phyloP scores from a whole-genome alignment of 2,113 vertebrate species.

The Prunella fulvescens region DNA sequence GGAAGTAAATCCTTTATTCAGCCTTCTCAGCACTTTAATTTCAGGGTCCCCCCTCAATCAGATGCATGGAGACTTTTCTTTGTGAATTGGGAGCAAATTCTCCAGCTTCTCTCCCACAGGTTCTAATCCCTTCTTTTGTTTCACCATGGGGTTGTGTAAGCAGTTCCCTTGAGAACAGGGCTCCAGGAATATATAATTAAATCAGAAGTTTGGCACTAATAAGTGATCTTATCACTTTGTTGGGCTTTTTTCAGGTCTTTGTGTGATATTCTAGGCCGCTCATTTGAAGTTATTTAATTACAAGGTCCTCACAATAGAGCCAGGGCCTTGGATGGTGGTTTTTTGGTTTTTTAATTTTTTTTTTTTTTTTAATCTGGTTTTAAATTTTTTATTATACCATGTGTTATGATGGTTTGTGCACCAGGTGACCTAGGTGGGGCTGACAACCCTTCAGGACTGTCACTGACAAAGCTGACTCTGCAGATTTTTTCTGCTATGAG shows the following conservation, averaged over 20 bases:
- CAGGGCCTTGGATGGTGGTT: background rate
- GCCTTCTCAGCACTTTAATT: background rate
- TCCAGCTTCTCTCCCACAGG: constrained; percentile 38
- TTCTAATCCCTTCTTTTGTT: constrained; percentile 72
- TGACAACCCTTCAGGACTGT: constrained; percentile 36
- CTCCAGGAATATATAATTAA: constrained; percentile 70
- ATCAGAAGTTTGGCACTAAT: constrained; percentile 59
- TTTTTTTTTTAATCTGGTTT: background rate
- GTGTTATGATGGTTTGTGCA: background rate
- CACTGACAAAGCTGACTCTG: background rate
- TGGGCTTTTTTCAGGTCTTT: constrained; percentile 65
- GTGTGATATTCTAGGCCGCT: constrained; percentile 8
- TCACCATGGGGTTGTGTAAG: constrained; percentile 61
- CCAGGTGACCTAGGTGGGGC: constrained; percentile 35
- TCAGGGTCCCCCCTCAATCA: background rate
- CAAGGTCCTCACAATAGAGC: constrained; percentile 12
- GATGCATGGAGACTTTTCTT: background rate
- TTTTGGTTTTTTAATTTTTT: background rate
- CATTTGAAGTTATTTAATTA: constrained; percentile 59
- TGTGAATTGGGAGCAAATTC: constrained; percentile 21
- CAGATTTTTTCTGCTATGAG: background rate
- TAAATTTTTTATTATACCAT: background rate
- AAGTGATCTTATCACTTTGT: constrained; percentile 56
- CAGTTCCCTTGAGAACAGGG: constrained; percentile 62
- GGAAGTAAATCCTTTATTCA: background rate